Percentiles rank a stretch among this genome's conserved stretches.
These are phyloP conservation scores for Otis tarda DNA, from an alignment of 2,113 vertebrate species.

Conservation along the genomic window DNA sequence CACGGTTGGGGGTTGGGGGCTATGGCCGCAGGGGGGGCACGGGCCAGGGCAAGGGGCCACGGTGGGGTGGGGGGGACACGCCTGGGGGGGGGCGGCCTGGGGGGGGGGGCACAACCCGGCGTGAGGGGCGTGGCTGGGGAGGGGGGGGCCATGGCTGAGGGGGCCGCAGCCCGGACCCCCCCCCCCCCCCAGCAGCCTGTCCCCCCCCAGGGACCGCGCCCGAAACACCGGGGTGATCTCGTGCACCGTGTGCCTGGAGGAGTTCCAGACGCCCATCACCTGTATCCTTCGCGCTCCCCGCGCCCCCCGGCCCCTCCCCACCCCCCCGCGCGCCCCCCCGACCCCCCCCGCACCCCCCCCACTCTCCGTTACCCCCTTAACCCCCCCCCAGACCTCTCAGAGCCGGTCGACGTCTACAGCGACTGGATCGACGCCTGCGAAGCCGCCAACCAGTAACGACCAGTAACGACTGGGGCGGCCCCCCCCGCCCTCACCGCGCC, in stretches of 20 bases:
- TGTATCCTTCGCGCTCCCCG: conserved; percentile 85
- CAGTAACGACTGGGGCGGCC: conserved; percentile 64
- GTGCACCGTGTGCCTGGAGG: conserved; percentile 90
- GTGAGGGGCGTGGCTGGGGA: too few relatives aligned
- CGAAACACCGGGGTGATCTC: conserved; percentile 93
- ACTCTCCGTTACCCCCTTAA: neutral
- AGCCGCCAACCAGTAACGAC: conserved; percentile 91
- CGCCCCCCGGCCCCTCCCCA: neutral
- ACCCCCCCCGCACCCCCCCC: too few relatives aligned
- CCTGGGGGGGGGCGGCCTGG: too few relatives aligned
- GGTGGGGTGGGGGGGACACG: too few relatives aligned
- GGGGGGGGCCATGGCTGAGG: too few relatives aligned
- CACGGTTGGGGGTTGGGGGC: too few relatives aligned
- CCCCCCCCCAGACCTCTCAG: conserved; percentile 84
- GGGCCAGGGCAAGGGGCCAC: too few relatives aligned
- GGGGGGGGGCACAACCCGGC: too few relatives aligned
- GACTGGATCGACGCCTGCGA: conserved; percentile 96
- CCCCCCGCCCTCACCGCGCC: too few relatives aligned
- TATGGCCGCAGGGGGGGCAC: too few relatives aligned
- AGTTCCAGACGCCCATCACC: conserved; percentile 94
- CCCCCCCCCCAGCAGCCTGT: too few relatives aligned
- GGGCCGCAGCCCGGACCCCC: too few relatives aligned
- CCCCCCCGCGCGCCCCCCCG: neutral
- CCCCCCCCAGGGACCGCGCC: conserved; percentile 83
- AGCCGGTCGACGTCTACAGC: conserved; percentile 91